Evolutionary conservation across 2,797 vertebrate species (phyloP).

Genomic region (Lindbergichthys nudifrons): DNA sequence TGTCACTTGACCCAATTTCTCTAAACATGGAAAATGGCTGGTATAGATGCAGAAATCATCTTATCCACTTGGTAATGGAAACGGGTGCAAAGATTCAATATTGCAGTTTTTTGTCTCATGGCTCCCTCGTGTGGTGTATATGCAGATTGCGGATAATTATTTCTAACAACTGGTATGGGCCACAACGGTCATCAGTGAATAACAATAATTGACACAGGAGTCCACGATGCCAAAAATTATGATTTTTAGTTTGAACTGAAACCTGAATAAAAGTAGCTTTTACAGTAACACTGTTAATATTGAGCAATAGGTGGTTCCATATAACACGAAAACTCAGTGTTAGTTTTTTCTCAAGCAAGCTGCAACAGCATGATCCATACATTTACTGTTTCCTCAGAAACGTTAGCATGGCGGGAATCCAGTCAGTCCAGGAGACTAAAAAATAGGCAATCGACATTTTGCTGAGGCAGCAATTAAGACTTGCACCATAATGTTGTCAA

Average conservation of each 20-base stretch:
- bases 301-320: conserved; percentile 65
- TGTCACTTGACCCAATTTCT: conserved; percentile 77
- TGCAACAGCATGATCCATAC: conserved; percentile 73
- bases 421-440: conserved; percentile 65
- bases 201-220: conserved; percentile 63
- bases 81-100: conserved; percentile 33
- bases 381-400: conserved; percentile 75
- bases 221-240: conserved; percentile 68
- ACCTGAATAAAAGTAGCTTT: conserved; percentile 74
- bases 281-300: conserved; percentile 70
- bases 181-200: not conserved
- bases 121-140: conserved; percentile 64
- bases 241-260: conserved; percentile 73
- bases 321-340: conserved; percentile 55
- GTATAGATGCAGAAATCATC: conserved; percentile 61
- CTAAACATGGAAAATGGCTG: conserved; percentile 78
- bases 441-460: conserved; percentile 65
- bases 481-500: conserved; percentile 28
- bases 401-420: conserved; percentile 59
- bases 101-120: conserved; percentile 4
- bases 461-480: conserved; percentile 54
- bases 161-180: not conserved
- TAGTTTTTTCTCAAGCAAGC: conserved; percentile 67
- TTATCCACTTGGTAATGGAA: conserved; percentile 67
- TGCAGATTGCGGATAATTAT: conserved; percentile 10